phyloP scores from a whole-genome alignment of 2,113 vertebrate genomes.

The Ivindomyrus marchei region DNA sequence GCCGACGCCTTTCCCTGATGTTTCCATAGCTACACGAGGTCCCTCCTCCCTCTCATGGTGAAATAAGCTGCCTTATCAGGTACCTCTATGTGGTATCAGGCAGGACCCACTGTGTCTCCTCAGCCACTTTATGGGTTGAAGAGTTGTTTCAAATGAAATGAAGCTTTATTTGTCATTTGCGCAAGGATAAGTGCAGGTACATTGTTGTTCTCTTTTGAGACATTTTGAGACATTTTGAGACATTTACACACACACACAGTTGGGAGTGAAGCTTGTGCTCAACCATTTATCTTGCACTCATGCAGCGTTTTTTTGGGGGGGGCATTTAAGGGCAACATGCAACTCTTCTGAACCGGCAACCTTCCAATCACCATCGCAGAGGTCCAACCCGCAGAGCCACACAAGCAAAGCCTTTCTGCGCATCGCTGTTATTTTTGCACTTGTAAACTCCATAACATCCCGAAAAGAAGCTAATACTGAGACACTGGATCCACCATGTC shows the following conservation, averaged over 20 bases:
- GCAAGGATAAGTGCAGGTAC: neutral
- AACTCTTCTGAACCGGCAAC: neutral
- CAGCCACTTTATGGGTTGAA: neutral
- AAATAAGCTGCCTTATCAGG: neutral
- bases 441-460: neutral
- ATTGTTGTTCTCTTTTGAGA: neutral
- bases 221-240: neutral
- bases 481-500: neutral
- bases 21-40: neutral
- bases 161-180: neutral
- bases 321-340: neutral
- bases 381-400: neutral
- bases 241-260: neutral
- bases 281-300: neutral
- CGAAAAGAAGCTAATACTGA: neutral
- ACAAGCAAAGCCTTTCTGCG: neutral
- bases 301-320: neutral
- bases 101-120: neutral
- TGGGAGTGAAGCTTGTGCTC: neutral
- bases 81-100: neutral
- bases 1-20: neutral
- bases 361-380: neutral
- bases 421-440: neutral
- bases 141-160: neutral
- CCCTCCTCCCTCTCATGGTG: neutral